Evolutionary conservation across 2,113 vertebrate genomes (phyloP), one percentile per base, ranked within the genome.

Genomic region (Stomatorhinus ivindoensis): DNA sequence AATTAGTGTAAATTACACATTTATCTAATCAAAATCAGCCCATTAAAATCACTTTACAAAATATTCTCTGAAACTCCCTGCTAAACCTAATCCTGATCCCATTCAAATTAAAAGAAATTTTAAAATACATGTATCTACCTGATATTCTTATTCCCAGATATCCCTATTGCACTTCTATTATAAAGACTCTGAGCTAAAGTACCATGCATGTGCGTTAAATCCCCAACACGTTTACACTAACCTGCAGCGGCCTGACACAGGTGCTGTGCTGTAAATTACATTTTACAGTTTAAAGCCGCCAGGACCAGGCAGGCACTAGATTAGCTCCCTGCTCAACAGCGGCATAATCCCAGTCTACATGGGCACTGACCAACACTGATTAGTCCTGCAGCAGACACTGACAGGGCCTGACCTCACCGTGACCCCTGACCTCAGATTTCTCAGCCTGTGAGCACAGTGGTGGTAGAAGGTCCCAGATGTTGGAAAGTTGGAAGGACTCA

Each of bases 401-500:
- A 13, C 13, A 19, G 50, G 11, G 44, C 27, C 47, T 87, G 85
- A 87, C 85, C 85, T 35, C 4, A 39, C 10, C 0, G 27, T 55
- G 85, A 87, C 85, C 85, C 39, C 85, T 87, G 85, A 87, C 85
- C 84, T 86, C 84, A 86, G 84, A 86, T 44, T 50, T 50, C 84
- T 48, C n/a, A 50, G 46, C 24, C 10, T 17, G 84, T 50, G n/a
- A 51, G 17, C 82, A 87, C 24, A 55, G 48, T 27, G 50, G 48
- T 39, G 85, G 27, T 19, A 8, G 85, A 87, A 87, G 47, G 50
- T 19, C 85, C 85, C 85, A 87, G 85, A 87, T 55, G 85, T 31
- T n/a, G n/a, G 85, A 87, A 87, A 87, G 85, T 13, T 87, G 48
- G 85, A 53, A 42, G 15, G 50, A 35, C 82, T 53, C 24, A 31